These are phyloP conservation scores for Drosophila virilis DNA, from an alignment of 1,140 invertebrate genomes.

Conservation along the genomic window DNA sequence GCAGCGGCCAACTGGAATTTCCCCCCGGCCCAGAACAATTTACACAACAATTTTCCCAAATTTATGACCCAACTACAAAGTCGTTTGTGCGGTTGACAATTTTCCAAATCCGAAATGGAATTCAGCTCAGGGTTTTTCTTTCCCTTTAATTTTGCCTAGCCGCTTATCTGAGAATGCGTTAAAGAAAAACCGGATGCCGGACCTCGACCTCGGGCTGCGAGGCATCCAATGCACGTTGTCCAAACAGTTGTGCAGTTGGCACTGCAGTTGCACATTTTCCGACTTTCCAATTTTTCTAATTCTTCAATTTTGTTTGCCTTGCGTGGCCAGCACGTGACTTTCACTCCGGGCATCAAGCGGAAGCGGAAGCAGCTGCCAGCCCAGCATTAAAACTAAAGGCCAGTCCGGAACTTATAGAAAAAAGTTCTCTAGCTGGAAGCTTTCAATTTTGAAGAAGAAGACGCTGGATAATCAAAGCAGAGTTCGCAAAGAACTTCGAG, in stretches of 20 bases:
- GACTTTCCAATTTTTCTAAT: conserved; percentile 17
- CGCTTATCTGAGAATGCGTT: conserved; percentile 9
- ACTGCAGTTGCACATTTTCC: conserved; percentile 31
- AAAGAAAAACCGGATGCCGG: conserved; percentile 14
- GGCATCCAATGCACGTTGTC: conserved; percentile 11
- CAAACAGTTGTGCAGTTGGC: conserved; percentile 16
- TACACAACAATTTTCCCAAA: conserved; percentile 3
- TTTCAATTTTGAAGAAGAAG: conserved; percentile 6
- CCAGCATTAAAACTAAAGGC: not conserved
- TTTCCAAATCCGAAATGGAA: conserved; percentile 37
- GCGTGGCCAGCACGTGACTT: conserved; percentile 30
- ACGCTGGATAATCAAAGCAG: not conserved
- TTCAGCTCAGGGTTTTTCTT: conserved; percentile 30
- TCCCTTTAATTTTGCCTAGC: not conserved
- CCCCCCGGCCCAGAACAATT: not conserved
- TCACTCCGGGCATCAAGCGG: conserved; percentile 8
- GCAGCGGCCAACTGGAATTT: conserved; percentile 21
- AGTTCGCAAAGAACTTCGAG: not conserved
- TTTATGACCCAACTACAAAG: conserved; percentile 9
- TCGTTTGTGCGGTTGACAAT: conserved; percentile 17
- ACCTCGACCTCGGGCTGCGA: not conserved
- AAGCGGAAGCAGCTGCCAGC: conserved; percentile 29
- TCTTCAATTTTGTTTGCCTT: conserved; percentile 44
- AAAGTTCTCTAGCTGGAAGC: not conserved
- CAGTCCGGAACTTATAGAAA: not conserved